Conservation (phyloP, 2,888 invertebrate species). For the Lepetodrilus schrolli region DNA sequence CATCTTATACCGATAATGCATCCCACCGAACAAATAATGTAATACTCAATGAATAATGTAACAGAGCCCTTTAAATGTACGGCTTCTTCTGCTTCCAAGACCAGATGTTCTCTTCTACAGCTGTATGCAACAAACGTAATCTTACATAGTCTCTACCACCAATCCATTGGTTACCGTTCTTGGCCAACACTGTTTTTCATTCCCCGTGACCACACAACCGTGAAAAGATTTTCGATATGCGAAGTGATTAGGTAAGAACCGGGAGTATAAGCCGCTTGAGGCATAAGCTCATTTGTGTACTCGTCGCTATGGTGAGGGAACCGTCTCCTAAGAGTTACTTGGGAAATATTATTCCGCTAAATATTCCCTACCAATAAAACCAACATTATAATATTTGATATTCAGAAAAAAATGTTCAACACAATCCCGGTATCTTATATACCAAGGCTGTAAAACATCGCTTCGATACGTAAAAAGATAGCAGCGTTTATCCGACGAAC, state of each 20-base stretch:
- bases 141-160: too few relatives aligned
- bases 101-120: too few relatives aligned
- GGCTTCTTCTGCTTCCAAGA: too few relatives aligned
- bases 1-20: too few relatives aligned
- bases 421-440: not conserved
- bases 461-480: not conserved
- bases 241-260: constrained; percentile 21
- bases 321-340: constrained; percentile 28
- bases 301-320: constrained; percentile 45
- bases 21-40: too few relatives aligned
- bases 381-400: not conserved
- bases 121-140: too few relatives aligned
- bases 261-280: not conserved
- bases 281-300: constrained; percentile 39
- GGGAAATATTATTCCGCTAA: constrained; percentile 40
- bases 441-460: not conserved
- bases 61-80: too few relatives aligned
- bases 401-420: not conserved
- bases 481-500: not conserved
- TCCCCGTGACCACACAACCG: not conserved
- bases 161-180: too few relatives aligned
- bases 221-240: constrained; percentile 16
- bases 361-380: not conserved
- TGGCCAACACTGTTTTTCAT: not conserved
- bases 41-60: too few relatives aligned